Evolutionary conservation across 92 coral and sea anemone genomes (phyloP), one percentile per base, ranked within the genome.

Genomic region (Palythoa heliodiscus): DNA sequence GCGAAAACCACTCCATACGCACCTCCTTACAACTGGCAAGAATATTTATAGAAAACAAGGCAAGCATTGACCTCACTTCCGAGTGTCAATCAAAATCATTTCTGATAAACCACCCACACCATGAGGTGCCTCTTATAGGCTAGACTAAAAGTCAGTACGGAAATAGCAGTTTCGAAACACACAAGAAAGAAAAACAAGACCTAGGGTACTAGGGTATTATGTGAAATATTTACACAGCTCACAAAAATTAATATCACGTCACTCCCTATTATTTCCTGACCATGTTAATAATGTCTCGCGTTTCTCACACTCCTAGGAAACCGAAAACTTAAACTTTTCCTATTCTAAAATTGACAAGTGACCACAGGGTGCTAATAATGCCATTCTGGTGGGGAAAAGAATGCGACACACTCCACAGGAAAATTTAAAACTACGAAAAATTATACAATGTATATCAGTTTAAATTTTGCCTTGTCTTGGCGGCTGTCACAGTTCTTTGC

Each of bases 201-300:
- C 40, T 50, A 29, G 25, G 66, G 68, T 54, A 29, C 0, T 29
- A 29, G 35, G 35, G 35, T 29, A 29, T 29, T 29, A 20, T 14
- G 81, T 53, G 15, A 76, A 52, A 76, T 76, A 76, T 76, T 76
- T 76, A 53, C 50, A 25, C 61, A 76, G 37, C 81, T 24, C n/a
- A 29, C 70, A 69, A 8, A 25, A 69, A 29, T 11, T 24, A 29
- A 25, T 13, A 69, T 10, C 73, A 69, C 73, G 73, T 5, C 73
- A 69, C 73, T 29, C 73, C 47, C 10, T 69, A 69, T 69, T 37
- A 1, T 69, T 69, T 69, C 37, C 73, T 69, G 15, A 69, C 29
- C 47, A 14, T 25, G 19, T n/a, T 3, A 37, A 6, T 8, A 37
- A 25, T 12, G 2, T 12, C 17, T 69, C 71, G 23, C 12, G 39